These are phyloP conservation scores for Megaceryle maxima DNA, from an alignment of 2,113 vertebrate species.

Conservation along the genomic window DNA sequence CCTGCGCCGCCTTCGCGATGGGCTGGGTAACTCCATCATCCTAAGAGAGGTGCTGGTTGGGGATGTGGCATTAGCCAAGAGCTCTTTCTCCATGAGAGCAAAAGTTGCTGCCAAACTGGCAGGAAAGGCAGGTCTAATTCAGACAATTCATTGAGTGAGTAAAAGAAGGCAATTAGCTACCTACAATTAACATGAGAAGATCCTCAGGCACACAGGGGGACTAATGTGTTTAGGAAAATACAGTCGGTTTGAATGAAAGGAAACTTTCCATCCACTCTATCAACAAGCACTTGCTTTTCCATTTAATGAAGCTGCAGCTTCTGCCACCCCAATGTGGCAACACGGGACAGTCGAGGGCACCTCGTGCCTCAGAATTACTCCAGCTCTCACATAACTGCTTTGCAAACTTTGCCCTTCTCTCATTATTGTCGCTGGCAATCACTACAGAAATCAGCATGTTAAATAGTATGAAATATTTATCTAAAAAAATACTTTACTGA, in stretches of 20 bases:
- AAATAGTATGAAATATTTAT: background rate
- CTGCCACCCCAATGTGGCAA: background rate
- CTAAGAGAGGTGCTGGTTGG: background rate
- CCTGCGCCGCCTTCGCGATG: fast-evolving
- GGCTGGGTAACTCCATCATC: fast-evolving
- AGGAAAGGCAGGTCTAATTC: background rate
- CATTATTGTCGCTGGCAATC: background rate
- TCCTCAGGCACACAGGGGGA: background rate
- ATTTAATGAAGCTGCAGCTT: background rate
- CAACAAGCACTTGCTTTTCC: background rate
- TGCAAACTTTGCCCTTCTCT: background rate
- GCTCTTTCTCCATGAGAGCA: background rate
- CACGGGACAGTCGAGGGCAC: fast-evolving
- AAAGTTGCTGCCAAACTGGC: background rate
- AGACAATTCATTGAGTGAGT: background rate
- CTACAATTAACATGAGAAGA: background rate
- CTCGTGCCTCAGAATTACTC: background rate
- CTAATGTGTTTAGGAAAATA: fast-evolving
- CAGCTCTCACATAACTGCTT: background rate
- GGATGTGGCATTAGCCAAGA: fast-evolving
- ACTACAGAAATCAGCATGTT: background rate
- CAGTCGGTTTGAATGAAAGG: fast-evolving
- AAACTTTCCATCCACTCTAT: fast-evolving
- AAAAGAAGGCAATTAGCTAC: background rate
- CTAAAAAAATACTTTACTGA: background rate